Percentiles rank a stretch among this genome's conserved stretches.
Evolutionary conservation across 2,113 vertebrate species (phyloP).

Genomic region (Vicugna pacos): DNA sequence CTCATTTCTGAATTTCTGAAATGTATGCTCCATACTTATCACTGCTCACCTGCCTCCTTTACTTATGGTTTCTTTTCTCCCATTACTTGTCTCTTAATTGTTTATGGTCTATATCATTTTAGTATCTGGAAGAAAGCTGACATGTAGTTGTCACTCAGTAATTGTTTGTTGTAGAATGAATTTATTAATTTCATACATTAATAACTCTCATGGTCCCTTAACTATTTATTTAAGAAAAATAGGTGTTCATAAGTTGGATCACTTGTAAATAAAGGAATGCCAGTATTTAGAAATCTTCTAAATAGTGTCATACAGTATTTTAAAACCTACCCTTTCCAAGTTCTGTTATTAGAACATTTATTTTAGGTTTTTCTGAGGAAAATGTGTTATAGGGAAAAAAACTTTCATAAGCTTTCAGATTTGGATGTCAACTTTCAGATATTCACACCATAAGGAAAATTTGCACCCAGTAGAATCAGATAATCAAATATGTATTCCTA

Average conservation of each 20-base stretch:
- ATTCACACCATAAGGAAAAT: neutral
- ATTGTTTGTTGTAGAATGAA: neutral
- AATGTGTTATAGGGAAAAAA: neutral
- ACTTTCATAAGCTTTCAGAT: slow-evolving; percentile 3
- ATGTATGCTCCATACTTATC: neutral
- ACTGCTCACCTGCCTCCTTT: neutral
- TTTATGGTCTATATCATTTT: neutral
- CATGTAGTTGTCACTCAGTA: neutral
- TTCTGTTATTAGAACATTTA: neutral
- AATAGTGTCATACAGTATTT: slow-evolving; percentile 12
- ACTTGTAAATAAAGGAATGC: slow-evolving; percentile 33
- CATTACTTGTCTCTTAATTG: neutral
- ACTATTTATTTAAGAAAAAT: neutral
- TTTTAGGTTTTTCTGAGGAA: neutral
- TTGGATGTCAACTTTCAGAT: neutral
- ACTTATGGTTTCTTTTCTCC: neutral
- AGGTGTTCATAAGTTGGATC: neutral
- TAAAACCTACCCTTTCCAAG: neutral
- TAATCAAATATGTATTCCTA: slow-evolving; percentile 1
- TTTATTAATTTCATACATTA: neutral
- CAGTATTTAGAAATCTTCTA: slow-evolving; percentile 23
- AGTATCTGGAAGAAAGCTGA: neutral
- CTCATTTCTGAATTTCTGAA: neutral
- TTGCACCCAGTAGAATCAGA: neutral
- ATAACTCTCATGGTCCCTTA: neutral